These are phyloP conservation scores for Chinchilla lanigera DNA, from an alignment of 2,113 vertebrate species.

Conservation along the genomic window DNA sequence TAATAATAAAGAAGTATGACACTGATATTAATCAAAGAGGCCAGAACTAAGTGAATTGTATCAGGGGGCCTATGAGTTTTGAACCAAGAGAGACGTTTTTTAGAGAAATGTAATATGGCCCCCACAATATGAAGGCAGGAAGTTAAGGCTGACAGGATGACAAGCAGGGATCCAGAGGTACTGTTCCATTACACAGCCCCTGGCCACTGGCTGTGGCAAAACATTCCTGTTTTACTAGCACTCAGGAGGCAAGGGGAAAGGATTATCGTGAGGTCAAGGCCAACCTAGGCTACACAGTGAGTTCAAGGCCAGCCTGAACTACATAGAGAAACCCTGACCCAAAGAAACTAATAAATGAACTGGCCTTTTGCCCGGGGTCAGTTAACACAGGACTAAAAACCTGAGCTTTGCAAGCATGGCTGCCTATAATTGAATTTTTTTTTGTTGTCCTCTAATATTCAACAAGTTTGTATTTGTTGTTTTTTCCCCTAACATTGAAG, in stretches of 20 bases:
- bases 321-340: neutral
- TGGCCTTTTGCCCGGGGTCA: neutral
- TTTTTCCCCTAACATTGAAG: neutral
- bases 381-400: neutral
- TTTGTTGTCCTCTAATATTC: neutral
- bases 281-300: neutral
- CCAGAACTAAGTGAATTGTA: constrained; percentile 4
- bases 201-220: neutral
- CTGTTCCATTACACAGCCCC: neutral
- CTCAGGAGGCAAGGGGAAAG: neutral
- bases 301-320: neutral
- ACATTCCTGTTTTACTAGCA: neutral
- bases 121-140: neutral
- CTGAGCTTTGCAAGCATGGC: neutral
- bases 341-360: neutral
- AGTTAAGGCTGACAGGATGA: neutral
- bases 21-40: neutral
- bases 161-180: neutral
- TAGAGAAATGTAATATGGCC: neutral
- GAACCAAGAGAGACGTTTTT: neutral
- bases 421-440: neutral
- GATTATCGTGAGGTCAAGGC: neutral
- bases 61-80: neutral
- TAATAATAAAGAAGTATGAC: neutral
- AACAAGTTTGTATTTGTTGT: neutral